Conservation (phyloP, 2,797 vertebrate genomes). For the Echiichthys vipera region DNA sequence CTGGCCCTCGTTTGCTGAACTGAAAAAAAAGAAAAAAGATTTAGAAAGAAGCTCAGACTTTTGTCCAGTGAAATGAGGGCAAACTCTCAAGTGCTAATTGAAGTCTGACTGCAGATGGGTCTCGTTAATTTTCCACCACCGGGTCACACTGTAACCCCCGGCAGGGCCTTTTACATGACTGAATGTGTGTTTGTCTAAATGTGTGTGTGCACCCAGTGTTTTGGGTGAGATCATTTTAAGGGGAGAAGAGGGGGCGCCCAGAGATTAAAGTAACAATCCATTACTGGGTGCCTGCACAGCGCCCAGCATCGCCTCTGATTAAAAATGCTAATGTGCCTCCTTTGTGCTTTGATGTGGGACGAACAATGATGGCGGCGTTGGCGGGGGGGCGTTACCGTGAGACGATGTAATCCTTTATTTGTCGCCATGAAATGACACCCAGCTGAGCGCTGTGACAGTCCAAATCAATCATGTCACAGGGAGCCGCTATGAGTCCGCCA, state of each 20-base stretch:
- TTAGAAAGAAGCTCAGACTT: constrained; percentile 57
- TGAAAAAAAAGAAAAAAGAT: constrained; percentile 43
- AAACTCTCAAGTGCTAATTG: constrained; percentile 75
- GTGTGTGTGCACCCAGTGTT: constrained; percentile 33
- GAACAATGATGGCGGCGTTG: constrained; percentile 88
- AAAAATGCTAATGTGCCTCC: constrained; percentile 91
- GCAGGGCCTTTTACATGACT: constrained; percentile 48
- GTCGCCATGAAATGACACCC: constrained; percentile 90
- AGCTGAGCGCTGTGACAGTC: constrained; percentile 92
- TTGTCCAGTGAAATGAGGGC: constrained; percentile 63
- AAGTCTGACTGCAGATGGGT: constrained; percentile 76
- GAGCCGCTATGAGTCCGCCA: constrained; percentile 83
- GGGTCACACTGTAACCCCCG: constrained; percentile 59
- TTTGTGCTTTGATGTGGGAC: constrained; percentile 92
- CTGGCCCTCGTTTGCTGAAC: constrained; percentile 52
- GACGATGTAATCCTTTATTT: constrained; percentile 93
- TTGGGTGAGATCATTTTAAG: constrained; percentile 53
- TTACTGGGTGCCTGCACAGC: constrained; percentile 63
- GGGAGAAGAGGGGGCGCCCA: constrained; percentile 43
- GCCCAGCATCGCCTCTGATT: constrained; percentile 87
- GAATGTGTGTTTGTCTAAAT: constrained; percentile 45
- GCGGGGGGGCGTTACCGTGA: constrained; percentile 81
- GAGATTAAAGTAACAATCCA: constrained; percentile 79
- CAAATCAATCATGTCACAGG: constrained; percentile 91
- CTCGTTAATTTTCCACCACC: constrained; percentile 75